Base-by-base conservation (phyloP, 2,797 vertebrate genomes). In the Okamejei kenojei region DNA sequence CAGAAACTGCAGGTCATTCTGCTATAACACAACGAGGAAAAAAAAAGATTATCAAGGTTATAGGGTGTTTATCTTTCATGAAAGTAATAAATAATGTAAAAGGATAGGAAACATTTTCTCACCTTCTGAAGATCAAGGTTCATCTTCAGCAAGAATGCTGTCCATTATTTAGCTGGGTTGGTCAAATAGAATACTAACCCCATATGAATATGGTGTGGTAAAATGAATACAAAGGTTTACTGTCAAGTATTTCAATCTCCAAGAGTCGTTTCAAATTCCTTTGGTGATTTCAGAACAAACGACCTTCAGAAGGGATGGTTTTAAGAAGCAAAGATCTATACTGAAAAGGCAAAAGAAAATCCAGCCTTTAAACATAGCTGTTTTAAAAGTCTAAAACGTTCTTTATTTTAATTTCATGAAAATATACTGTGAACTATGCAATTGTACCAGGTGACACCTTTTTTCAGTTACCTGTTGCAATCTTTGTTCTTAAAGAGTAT, bases 231-330 rank as follows among this genome's bases (percentile, higher is more conserved):
- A 88, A 88, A 35, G n/a, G n/a, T 88, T 88, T 68, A 9, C 61
- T 88, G 84, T 88, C 84, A 88, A 65, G 65, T 61, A 68, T 32
- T 65, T 88, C 84, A 88, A 88, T 32, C 84, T 35, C 15, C 15
- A 68, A 35, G n/a, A 35, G 63, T 68, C 61, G 68, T 88, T 32
- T 88, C 19, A 35, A 88, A 32, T 65, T 68, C n/a, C 63, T 88
- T n/a, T 32, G 63, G 84, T 68, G 84, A 68, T 32, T 35, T 68
- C 15, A 68, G n/a, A 68, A 68, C 84, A 68, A 68, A 68, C 35
- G 61, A 88, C 61, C 84, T 88, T 88, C 84, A 88, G n/a, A 35
- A 7, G 7, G n/a, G n/a, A 63, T 26, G 61, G 29, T 86, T 86
- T 63, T 5, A 58, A 86, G 82, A 63, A 63, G 8, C 15, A n/a